These are phyloP conservation scores for Hirundichthys speculiger DNA, from an alignment of 2,113 vertebrate species.

Conservation along the genomic window DNA sequence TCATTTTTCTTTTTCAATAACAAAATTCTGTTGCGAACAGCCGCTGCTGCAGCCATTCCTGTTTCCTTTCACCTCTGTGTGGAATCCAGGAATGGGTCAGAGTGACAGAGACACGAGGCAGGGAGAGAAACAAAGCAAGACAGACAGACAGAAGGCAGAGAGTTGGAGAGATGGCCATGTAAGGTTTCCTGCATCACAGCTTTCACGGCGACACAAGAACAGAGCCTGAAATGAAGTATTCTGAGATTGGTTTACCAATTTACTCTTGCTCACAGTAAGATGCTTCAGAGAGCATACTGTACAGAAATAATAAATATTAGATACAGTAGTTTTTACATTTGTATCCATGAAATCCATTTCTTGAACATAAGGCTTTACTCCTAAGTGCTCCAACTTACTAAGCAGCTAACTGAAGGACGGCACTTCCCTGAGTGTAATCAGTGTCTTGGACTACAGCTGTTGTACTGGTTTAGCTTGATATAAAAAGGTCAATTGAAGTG, in stretches of 20 bases:
- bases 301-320: no score
- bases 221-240: conserved; percentile 46
- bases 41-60: conserved; percentile 51
- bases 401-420: neutral
- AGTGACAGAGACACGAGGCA: conserved; percentile 48
- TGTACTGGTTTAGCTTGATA: neutral
- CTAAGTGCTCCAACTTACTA: neutral
- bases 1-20: neutral
- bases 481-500: neutral
- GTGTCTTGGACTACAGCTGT: neutral
- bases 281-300: no score
- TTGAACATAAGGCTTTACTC: neutral
- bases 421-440: neutral
- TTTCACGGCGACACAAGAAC: conserved; percentile 26
- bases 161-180: conserved; percentile 65
- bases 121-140: conserved; percentile 1
- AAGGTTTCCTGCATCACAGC: conserved; percentile 54
- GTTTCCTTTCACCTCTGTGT: conserved; percentile 72
- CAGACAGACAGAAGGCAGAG: conserved; percentile 24
- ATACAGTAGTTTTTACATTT: no score
- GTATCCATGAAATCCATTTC: neutral
- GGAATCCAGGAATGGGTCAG: conserved; percentile 66
- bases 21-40: conserved; percentile 22
- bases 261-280: conserved; percentile 9
- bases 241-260: conserved; percentile 18